A percentile compares a stretch with the other conserved stretches of the same genome.
Evolutionary conservation across 2,113 vertebrate species (phyloP).

Genomic region (Tetrao urogallus): DNA sequence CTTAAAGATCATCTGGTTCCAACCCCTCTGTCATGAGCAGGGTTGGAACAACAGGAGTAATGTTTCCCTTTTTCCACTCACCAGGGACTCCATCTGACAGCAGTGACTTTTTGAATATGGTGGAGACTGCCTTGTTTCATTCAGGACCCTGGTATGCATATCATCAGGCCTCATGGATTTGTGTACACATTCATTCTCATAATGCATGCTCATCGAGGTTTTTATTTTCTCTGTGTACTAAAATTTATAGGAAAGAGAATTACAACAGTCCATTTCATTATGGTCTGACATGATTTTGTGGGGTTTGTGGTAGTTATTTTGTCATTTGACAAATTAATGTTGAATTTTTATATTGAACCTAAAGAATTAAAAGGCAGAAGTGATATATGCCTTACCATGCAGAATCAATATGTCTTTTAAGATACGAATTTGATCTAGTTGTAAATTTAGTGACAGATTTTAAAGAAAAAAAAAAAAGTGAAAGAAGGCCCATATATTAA

Average conservation of each 20-base stretch:
- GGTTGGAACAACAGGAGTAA: not conserved
- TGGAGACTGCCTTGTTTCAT: not conserved
- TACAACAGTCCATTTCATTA: not conserved
- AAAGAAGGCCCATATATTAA: not conserved
- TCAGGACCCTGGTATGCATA: not conserved
- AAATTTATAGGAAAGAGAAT: not conserved
- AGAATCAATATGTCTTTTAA: not conserved
- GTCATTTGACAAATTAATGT: not conserved
- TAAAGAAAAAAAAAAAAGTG: not conserved
- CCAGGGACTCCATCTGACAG: not conserved
- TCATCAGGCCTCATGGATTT: not conserved
- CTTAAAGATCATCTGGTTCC: not conserved
- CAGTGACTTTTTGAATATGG: not conserved
- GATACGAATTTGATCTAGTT: not conserved
- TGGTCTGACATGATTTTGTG: not conserved
- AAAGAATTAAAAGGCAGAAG: not conserved
- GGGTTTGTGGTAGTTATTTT: not conserved
- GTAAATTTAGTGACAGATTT: not conserved
- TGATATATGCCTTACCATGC: not conserved
- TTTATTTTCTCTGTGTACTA: not conserved
- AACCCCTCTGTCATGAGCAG: not conserved
- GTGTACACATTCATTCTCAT: not conserved
- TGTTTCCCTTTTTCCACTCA: not conserved
- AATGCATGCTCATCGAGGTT: not conserved
- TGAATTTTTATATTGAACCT: not conserved